Evolutionary conservation across 1,140 invertebrate genomes (phyloP).

Genomic region (Amphibalanus amphitrite): DNA sequence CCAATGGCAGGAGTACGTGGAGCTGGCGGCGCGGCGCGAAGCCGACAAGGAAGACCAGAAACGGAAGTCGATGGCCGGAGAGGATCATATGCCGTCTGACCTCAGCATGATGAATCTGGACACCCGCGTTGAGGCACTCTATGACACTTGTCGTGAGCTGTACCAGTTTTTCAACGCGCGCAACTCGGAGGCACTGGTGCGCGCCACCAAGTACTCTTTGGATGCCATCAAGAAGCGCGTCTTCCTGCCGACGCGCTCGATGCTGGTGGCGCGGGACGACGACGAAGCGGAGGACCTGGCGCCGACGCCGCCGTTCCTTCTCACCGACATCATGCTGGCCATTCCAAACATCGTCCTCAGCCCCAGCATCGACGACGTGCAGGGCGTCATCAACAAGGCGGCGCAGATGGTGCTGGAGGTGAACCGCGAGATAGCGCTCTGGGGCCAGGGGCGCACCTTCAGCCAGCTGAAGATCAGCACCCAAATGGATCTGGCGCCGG

Average conservation of each 20-base stretch:
- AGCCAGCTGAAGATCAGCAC: neutral
- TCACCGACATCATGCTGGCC: conserved; percentile 22
- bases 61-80: neutral
- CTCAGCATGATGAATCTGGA: no score
- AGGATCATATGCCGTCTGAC: neutral
- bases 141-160: neutral
- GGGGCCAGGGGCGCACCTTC: no score
- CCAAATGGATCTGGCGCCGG: neutral
- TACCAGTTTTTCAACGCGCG: no score
- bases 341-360: conserved; percentile 39
- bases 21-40: neutral
- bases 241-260: no score
- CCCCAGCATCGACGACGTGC: conserved; percentile 42
- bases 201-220: no score
- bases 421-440: no score
- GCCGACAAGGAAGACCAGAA: neutral
- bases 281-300: no score
- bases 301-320: conserved; percentile 17
- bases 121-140: neutral
- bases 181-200: no score
- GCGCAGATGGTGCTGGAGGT: no score
- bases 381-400: conserved; percentile 40
- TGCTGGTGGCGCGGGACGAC: no score
- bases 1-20: neutral
- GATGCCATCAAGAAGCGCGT: no score